A percentile compares a stretch with the other conserved stretches of the same genome.
Conservation (phyloP, 2,888 invertebrate genomes). For the Crepidodera aurea region DNA sequence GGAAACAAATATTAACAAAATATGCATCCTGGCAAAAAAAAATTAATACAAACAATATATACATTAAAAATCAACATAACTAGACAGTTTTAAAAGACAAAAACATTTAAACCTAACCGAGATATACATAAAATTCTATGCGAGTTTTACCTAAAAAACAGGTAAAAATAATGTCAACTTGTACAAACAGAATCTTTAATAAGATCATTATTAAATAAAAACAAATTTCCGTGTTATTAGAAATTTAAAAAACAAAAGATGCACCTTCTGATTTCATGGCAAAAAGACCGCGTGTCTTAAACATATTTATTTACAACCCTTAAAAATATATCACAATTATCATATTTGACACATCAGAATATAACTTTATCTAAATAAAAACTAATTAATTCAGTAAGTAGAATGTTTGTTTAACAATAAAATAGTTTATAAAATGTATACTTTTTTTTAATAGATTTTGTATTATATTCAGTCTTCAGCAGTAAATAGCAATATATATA, state of each 20-base stretch:
- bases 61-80: conserved; percentile 49
- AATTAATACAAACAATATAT: conserved; percentile 53
- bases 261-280: conserved; percentile 31
- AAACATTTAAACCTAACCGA: conserved; percentile 31
- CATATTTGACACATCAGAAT: conserved; percentile 59
- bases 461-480: conserved; percentile 53
- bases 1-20: conserved; percentile 56
- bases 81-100: conserved; percentile 41
- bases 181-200: conserved; percentile 40
- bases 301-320: conserved; percentile 41
- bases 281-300: conserved; percentile 26
- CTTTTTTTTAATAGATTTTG: conserved; percentile 50
- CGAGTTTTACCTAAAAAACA: conserved; percentile 40
- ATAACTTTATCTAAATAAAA: conserved; percentile 37
- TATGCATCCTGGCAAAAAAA: conserved; percentile 46
- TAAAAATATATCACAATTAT: conserved; percentile 56
- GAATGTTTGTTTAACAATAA: conserved; percentile 45
- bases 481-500: conserved; percentile 41
- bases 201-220: conserved; percentile 37
- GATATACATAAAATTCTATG: conserved; percentile 40
- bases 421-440: conserved; percentile 55
- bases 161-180: conserved; percentile 43
- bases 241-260: conserved; percentile 25
- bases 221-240: conserved; percentile 20
- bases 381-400: conserved; percentile 38